Evolutionary conservation across 2,888 invertebrate genomes (phyloP), one percentile per base, ranked within the genome.

Genomic region (Creontiades dilutus): DNA sequence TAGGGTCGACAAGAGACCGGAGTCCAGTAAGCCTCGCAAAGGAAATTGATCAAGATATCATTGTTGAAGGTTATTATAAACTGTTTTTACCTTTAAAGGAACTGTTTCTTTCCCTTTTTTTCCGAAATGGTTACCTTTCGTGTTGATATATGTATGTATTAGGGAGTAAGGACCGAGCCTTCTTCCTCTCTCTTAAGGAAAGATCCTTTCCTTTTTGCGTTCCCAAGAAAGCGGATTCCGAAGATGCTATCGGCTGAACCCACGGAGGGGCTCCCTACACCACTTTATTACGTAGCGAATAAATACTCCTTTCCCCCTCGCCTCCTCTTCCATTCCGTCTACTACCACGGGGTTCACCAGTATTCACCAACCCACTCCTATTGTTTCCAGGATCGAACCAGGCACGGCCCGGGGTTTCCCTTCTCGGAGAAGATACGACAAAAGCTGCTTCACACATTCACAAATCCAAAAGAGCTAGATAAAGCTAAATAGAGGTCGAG

Each of bases 261-360:
- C 57, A 27, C 27, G 47, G 52, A 28, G 55, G 85, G 85, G 16
- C 37, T 61, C 57, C 37, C 85, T 75, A 86, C 86, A 86, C 86
- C 86, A 86, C 86, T 86, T 86, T 86, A 86, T 86, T 86, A 86
- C 86, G 86, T 86, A 76, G 86, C 46, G 86, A 86, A 86, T 86
- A 86, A 86, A 86, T 86, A 86, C 86, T 75, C 57, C 13, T n/a
- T n/a, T n/a, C n/a, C n/a, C n/a, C n/a, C n/a, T n/a, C n/a, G n/a
- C n/a, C 28, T 61, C 28, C 57, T 16, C 48, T 23, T 37, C 57
- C 84, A 23, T 27, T 84, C n/a, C 84, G 57, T 37, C 55, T 23
- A 47, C 47, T 16, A 14, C 37, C 82, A 12, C 23, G 23, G 52
- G 14, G 14, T 16, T 80, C 80, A 23, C 80, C 80, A n/a, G 37